A percentile compares a stretch with the other conserved stretches of the same genome.
These are phyloP conservation scores for Psettodes erumei DNA, from an alignment of 2,113 vertebrate species.

Conservation along the genomic window DNA sequence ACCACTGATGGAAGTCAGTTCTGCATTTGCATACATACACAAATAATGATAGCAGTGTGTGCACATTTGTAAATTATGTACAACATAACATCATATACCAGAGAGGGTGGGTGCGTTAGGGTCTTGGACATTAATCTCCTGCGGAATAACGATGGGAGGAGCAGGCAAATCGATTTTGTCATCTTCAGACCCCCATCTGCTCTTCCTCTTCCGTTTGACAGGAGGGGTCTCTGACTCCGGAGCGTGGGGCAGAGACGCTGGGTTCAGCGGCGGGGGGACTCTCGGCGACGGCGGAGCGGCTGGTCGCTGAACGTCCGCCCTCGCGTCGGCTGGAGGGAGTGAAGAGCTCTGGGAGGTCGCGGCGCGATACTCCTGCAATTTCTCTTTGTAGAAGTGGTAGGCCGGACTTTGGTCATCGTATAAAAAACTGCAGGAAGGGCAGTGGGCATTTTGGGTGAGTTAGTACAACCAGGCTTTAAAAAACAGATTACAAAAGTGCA, in stretches of 20 bases:
- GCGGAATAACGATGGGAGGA: conserved; percentile 77
- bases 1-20: too few relatives aligned
- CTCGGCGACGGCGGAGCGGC: conserved; percentile 36
- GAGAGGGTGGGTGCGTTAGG: conserved; percentile 70
- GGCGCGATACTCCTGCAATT: conserved; percentile 88
- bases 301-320: conserved; percentile 52
- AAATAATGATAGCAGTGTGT: neutral
- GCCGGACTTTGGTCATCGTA: conserved; percentile 90
- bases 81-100: conserved; percentile 60
- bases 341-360: conserved; percentile 49
- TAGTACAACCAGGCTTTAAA: neutral
- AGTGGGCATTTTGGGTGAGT: neutral
- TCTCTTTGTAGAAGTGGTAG: conserved; percentile 89
- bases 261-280: conserved; percentile 60
- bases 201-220: conserved; percentile 93
- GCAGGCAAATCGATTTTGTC: conserved; percentile 90
- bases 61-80: neutral
- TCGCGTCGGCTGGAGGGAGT: conserved; percentile 7
- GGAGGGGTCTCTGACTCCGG: conserved; percentile 52
- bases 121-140: conserved; percentile 61
- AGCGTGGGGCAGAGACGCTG: conserved; percentile 7
- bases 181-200: conserved; percentile 94
- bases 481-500: neutral
- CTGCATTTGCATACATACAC: neutral
- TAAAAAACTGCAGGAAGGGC: conserved; percentile 86